phyloP scores from a whole-genome alignment of 2,888 invertebrate species.

The Latheticus oryzae region DNA sequence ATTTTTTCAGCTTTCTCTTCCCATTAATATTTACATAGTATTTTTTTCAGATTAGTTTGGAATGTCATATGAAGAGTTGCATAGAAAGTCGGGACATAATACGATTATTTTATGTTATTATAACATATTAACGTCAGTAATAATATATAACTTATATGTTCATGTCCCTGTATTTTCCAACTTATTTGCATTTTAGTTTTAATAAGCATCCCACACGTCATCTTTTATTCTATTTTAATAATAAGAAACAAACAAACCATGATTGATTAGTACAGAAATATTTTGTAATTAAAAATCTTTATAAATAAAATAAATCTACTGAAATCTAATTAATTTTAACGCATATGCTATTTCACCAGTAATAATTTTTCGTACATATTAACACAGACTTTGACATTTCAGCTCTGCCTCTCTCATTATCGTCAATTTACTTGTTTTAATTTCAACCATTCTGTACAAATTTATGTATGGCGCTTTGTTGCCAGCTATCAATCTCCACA shows the following conservation, averaged over 20 bases:
- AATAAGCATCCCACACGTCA: constrained; percentile 26
- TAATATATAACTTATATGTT: constrained; percentile 11
- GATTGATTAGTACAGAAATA: constrained; percentile 25
- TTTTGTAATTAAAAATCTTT: constrained; percentile 33
- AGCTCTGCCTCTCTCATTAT: constrained; percentile 27
- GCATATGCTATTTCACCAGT: constrained; percentile 33
- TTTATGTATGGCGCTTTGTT: constrained; percentile 26
- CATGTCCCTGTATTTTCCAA: constrained; percentile 16
- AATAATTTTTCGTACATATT: constrained; percentile 30
- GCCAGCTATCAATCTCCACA: constrained; percentile 3
- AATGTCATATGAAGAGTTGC: constrained; percentile 9
- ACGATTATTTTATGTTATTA: constrained; percentile 22
- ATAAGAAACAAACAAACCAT: constrained; percentile 18
- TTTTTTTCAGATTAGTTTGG: no score
- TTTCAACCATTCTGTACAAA: constrained; percentile 24
- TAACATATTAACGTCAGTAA: constrained; percentile 23
- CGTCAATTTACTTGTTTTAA: constrained; percentile 37
- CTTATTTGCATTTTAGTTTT: constrained; percentile 23
- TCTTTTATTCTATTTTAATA: constrained; percentile 12
- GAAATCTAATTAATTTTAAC: constrained; percentile 33
- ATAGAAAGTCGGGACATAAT: constrained; percentile 16
- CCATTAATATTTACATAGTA: no score
- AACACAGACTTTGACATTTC: constrained; percentile 25
- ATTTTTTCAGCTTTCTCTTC: no score
- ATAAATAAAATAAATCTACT: constrained; percentile 14